phyloP scores from a whole-genome alignment of 2,797 vertebrate species.

The Eulemur albifrons region DNA sequence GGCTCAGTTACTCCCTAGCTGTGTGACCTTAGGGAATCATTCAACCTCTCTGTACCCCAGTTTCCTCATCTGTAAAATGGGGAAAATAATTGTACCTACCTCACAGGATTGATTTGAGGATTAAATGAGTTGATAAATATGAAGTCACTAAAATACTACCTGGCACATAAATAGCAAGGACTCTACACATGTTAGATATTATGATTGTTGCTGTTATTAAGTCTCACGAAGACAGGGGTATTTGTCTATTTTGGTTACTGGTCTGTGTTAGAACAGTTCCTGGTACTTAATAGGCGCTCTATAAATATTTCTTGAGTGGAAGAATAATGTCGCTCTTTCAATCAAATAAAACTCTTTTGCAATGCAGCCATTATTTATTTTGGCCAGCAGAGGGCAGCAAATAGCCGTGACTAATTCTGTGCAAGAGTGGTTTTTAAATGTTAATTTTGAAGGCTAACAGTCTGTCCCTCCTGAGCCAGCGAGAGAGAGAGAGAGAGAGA shows the following conservation, averaged over 20 bases:
- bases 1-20: neutral
- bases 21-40: neutral
- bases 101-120: neutral
- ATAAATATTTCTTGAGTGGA: neutral
- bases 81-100: neutral
- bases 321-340: neutral
- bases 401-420: neutral
- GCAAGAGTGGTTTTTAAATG: neutral
- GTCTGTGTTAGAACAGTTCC: neutral
- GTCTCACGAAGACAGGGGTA: neutral
- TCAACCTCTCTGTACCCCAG: neutral
- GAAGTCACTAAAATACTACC: neutral
- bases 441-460: neutral
- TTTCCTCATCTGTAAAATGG: neutral
- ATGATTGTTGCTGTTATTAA: neutral
- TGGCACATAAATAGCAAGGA: neutral
- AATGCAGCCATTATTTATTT: neutral
- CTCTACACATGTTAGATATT: neutral
- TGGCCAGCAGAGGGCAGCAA: conserved; percentile 60
- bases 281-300: neutral
- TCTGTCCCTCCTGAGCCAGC: neutral
- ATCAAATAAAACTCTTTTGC: neutral
- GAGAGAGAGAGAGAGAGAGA: neutral
- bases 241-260: neutral
- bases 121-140: neutral